Evolutionary conservation across 2,797 vertebrate genomes (phyloP), one percentile per base, ranked within the genome.

Genomic region (Chiloscyllium punctatum): DNA sequence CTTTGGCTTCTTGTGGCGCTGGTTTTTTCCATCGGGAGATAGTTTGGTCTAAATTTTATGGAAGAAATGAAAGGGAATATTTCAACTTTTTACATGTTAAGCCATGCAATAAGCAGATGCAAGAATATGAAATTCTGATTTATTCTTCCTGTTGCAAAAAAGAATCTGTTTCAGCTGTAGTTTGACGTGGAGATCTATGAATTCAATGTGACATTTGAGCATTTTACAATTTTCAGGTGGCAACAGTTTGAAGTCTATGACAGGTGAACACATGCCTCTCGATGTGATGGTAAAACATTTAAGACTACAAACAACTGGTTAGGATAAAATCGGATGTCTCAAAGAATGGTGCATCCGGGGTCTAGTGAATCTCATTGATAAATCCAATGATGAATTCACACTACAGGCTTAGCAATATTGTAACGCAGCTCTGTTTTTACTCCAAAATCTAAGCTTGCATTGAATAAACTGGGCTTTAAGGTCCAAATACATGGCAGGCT

Each of bases 1-100:
- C 97, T 99, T 99, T 96, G 99, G 98, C 96, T 99, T 99, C 97
- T 99, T 99, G 98, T 99, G 98, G 1, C 99, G 98, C 57, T 94
- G 87, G 97, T 99, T 99, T 97, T 99, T 99, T 96, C 96, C 97
- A 91, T 99, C 99, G 3, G 97, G 97, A 95, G 97, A 97, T 1
- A 98, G 97, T 97, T 99, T 99, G 95, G 98, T 98, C 99, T 99
- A 97, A 96, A 96, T 69, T 95, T 69, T 69, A 68, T 74, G 9
- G 68, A 9, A 79, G 1, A 95, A 92, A 88, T 74, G 95, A 96
- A 96, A 96, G 4, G 62, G 18, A 25, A 71, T 23, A 16, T 5
- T 1, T 57, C 42, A 69, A 37, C 88, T 91, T 37, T 92, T 37
- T 68, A 69, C 18, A 15, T 30, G 18, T 33, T 91, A 16, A n/a